Percentiles rank a stretch among this genome's conserved stretches.
phyloP scores from a whole-genome alignment of 2,797 vertebrate species.

The Emydoidea blandingii region DNA sequence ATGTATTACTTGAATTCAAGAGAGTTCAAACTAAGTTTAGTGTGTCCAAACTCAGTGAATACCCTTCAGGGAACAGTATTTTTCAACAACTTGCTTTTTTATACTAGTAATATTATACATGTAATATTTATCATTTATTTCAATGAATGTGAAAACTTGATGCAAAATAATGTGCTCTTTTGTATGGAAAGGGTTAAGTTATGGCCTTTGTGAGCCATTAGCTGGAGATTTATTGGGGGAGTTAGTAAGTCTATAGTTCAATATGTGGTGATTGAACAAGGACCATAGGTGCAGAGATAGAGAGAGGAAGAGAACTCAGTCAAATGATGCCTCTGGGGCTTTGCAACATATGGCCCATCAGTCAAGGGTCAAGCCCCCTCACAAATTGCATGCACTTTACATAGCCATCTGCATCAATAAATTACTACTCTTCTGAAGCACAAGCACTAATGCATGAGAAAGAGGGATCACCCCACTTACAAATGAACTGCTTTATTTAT shows the following conservation, averaged over 20 bases:
- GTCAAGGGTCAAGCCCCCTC: slow-evolving; percentile 93
- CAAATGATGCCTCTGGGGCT: slow-evolving; percentile 82
- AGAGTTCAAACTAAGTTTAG: slow-evolving; percentile 12
- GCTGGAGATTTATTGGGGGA: slow-evolving; percentile 86
- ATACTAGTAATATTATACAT: slow-evolving; percentile 57
- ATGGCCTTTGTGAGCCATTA: slow-evolving; percentile 87
- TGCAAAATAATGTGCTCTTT: slow-evolving; percentile 73
- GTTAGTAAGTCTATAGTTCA: slow-evolving; percentile 84
- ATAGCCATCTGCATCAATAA: slow-evolving; percentile 90
- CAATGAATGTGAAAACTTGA: slow-evolving; percentile 59
- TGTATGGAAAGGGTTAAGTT: slow-evolving; percentile 90
- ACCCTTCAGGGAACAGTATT: slow-evolving; percentile 49
- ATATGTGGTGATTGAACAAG: slow-evolving; percentile 84
- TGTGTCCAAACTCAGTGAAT: slow-evolving; percentile 21
- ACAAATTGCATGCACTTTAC: slow-evolving; percentile 91
- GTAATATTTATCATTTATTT: slow-evolving; percentile 75
- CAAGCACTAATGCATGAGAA: slow-evolving; percentile 78
- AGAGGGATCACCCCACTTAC: slow-evolving; percentile 70
- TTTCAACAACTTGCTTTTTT: slow-evolving; percentile 35
- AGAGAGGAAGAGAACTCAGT: slow-evolving; percentile 81
- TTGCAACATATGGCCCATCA: slow-evolving; percentile 86
- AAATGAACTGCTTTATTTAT: slow-evolving; percentile 76
- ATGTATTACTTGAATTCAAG: neutral
- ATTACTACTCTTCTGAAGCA: slow-evolving; percentile 78
- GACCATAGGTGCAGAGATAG: slow-evolving; percentile 80